Evolutionary conservation across 2,113 vertebrate species (phyloP), one percentile per base, ranked within the genome.

Genomic region (Gila orcuttii): DNA sequence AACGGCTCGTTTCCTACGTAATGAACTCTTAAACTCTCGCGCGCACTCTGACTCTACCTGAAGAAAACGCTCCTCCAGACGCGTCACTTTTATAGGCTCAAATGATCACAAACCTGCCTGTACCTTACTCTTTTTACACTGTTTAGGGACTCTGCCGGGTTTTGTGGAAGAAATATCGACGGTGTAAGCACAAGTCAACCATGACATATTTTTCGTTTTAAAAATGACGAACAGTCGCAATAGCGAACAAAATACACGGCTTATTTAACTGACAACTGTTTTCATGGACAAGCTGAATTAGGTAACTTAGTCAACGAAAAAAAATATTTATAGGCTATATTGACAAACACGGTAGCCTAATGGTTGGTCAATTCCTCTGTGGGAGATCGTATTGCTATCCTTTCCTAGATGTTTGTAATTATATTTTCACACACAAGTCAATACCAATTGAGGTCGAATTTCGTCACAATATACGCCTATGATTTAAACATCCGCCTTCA

Each of bases 181-280:
- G 23, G 23, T 74, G 21, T 7, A 74, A 87, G 25, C 42, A 36
- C 47, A 57, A 57, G 81, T 91, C 93, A 94, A 92, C 91, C 93
- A 93, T 91, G 69, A 84, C 86, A 83, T 80, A 77, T 93, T 92
- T 91, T 93, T 85, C 12, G 71, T 80, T 90, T 86, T 91, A 92
- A 92, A 93, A 92, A 93, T 89, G 75, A 92, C 86, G 86, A 87
- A 78, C 82, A 76, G 89, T 93, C 90, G 93, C 91, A 90, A 23
- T 2, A 92, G 90, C 86, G 68, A 23, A 52, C 23, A 50, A 23
- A 25, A 45, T 25, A 79, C 57, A 79, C 52, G 23, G 5, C 23
- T 76, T 28, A 52, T 59, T 71, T 71, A 45, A 74, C 33, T 25
- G 7, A 68, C 62, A 81, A 7, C 57, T 17, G 57, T 62, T 82